A percentile compares a stretch with the other conserved stretches of the same genome.
Evolutionary conservation across 2,888 invertebrate genomes (phyloP).

Genomic region (Drosophila robusta): DNA sequence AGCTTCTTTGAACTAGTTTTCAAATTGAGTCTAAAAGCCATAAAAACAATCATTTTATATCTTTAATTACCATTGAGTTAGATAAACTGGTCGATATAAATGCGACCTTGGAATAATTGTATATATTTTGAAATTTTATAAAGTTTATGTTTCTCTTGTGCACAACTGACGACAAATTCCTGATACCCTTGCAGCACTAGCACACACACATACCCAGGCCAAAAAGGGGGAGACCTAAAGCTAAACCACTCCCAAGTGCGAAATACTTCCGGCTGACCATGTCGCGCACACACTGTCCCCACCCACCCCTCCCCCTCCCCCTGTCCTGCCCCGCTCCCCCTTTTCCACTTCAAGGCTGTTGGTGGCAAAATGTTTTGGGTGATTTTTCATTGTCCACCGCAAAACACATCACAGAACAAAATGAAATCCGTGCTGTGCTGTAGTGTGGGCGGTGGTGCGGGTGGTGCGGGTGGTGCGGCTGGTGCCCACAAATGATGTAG

Average conservation of each 20-base stretch:
- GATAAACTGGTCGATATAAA: too few species aligned
- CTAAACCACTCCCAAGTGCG: conserved; percentile 56
- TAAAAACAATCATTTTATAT: too few species aligned
- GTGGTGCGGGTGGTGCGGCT: conserved; percentile 4
- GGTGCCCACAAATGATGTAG: conserved; percentile 65
- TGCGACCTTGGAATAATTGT: too few species aligned
- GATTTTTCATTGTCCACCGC: conserved; percentile 80
- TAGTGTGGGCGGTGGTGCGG: conserved; percentile 5
- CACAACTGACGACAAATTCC: conserved; percentile 16
- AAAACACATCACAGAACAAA: conserved; percentile 72
- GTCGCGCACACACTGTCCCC: conserved; percentile 20
- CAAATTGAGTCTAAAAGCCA: too few species aligned
- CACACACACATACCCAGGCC: not conserved
- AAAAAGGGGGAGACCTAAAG: conserved; percentile 2
- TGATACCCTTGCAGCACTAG: conserved; percentile 12
- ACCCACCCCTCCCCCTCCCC: too few species aligned
- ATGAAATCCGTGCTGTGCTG: conserved; percentile 70
- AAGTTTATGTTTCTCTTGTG: not conserved
- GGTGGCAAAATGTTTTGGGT: conserved; percentile 59
- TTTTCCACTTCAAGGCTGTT: conserved; percentile 21
- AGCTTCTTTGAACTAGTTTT: too few species aligned
- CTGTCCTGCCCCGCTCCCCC: not conserved
- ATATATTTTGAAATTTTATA: not conserved
- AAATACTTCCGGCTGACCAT: conserved; percentile 63
- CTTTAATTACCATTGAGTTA: not conserved